phyloP scores from a whole-genome alignment of 2,113 vertebrate genomes.

The Entomyzon cyanotis region DNA sequence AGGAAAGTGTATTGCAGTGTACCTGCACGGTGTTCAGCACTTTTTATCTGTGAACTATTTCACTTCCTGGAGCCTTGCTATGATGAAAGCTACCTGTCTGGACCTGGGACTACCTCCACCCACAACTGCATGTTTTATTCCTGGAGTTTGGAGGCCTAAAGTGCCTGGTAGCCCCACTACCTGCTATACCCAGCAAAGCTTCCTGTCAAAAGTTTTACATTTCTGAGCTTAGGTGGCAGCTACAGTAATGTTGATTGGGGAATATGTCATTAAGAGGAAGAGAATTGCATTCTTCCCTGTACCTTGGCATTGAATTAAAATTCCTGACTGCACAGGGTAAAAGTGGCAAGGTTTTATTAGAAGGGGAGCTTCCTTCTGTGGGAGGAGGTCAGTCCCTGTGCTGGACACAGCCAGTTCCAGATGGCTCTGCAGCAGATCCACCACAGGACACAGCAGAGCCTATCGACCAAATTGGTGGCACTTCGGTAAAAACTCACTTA shows the following conservation, averaged over 20 bases:
- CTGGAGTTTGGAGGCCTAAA: neutral
- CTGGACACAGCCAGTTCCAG: neutral
- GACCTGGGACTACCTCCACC: neutral
- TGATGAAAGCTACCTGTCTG: neutral
- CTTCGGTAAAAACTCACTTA: neutral
- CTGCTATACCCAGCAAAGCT: neutral
- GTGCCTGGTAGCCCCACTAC: neutral
- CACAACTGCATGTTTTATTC: neutral
- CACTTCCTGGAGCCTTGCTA: neutral
- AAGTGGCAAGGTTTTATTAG: neutral
- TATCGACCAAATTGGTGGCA: neutral
- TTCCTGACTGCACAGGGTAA: neutral
- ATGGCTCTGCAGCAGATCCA: neutral
- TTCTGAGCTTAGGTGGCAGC: neutral
- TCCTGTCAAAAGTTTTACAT: neutral
- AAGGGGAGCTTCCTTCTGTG: neutral
- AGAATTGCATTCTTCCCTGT: neutral
- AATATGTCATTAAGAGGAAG: neutral
- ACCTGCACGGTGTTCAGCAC: neutral
- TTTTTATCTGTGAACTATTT: neutral
- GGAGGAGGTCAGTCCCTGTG: neutral
- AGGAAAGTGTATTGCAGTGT: neutral
- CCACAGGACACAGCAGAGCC: neutral
- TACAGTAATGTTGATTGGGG: neutral
- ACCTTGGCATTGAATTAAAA: neutral